Conservation (phyloP, 2,888 invertebrate species). For the Parnassius smintheus region DNA sequence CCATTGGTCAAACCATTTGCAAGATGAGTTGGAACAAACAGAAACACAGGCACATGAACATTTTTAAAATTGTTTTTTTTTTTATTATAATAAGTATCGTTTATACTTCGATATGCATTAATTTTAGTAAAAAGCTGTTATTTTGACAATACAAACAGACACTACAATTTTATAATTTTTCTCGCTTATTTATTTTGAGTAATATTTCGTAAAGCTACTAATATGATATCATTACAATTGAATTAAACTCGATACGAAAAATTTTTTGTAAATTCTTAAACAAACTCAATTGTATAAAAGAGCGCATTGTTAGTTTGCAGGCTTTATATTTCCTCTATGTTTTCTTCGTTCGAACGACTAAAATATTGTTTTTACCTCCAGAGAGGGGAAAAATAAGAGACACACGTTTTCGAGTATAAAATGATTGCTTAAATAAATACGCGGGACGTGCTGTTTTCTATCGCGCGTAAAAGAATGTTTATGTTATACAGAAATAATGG, state of each 20-base stretch:
- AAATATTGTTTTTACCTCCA: slow-evolving; percentile 11
- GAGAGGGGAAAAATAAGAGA: not conserved
- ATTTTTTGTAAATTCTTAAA: not conserved
- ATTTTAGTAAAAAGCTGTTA: not conserved
- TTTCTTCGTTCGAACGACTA: slow-evolving; percentile 7
- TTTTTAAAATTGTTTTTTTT: too few species aligned
- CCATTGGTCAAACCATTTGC: too few species aligned
- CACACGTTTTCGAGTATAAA: not conserved
- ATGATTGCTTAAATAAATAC: slow-evolving; percentile 7
- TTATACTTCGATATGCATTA: too few species aligned
- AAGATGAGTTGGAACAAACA: too few species aligned
- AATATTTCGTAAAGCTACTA: too few species aligned
- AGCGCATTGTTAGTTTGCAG: slow-evolving; percentile 15
- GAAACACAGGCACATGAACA: too few species aligned
- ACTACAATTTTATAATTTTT: not conserved
- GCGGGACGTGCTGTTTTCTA: not conserved
- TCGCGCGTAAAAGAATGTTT: not conserved
- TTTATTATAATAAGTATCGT: too few species aligned
- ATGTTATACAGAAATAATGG: too few species aligned
- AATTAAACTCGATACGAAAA: not conserved
- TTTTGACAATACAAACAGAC: not conserved
- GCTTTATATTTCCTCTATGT: slow-evolving; percentile 14
- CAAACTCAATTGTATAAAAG: slow-evolving; percentile 8
- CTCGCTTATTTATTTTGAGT: too few species aligned
- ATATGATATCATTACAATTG: not conserved